These are phyloP conservation scores for Lacerta bilineata DNA, from an alignment of 2,797 vertebrate genomes.

Conservation along the genomic window DNA sequence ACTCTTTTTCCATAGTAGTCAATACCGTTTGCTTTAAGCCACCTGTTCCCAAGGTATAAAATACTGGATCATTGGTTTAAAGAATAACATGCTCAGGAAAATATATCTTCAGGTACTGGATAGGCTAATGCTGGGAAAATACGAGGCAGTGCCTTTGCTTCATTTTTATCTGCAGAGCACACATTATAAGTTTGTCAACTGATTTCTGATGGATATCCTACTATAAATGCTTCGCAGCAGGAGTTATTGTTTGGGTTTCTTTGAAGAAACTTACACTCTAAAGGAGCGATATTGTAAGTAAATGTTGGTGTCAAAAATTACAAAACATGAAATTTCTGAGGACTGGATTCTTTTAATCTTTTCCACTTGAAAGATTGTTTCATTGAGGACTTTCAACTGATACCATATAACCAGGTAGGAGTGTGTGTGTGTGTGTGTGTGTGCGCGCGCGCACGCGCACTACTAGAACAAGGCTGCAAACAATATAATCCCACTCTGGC, in stretches of 20 bases:
- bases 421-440: background rate
- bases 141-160: background rate
- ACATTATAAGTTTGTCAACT: constrained; percentile 23
- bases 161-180: constrained; percentile 30
- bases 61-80: constrained; percentile 65
- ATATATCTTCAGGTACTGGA: constrained; percentile 41
- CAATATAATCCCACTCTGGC: background rate
- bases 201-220: background rate
- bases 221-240: background rate
- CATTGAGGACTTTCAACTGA: background rate
- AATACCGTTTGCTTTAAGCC: constrained; percentile 41
- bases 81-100: constrained; percentile 68
- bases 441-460: background rate
- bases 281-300: constrained; percentile 16
- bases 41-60: constrained; percentile 62
- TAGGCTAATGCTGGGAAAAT: constrained; percentile 41
- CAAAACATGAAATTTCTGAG: constrained; percentile 26
- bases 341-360: background rate
- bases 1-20: background rate
- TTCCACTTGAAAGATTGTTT: constrained; percentile 13
- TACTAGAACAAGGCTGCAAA: background rate
- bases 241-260: background rate
- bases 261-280: constrained; percentile 29
- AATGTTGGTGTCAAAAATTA: background rate
- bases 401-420: background rate